These are phyloP conservation scores for Melanogrammus aeglefinus DNA, from an alignment of 2,797 vertebrate species.

Conservation along the genomic window DNA sequence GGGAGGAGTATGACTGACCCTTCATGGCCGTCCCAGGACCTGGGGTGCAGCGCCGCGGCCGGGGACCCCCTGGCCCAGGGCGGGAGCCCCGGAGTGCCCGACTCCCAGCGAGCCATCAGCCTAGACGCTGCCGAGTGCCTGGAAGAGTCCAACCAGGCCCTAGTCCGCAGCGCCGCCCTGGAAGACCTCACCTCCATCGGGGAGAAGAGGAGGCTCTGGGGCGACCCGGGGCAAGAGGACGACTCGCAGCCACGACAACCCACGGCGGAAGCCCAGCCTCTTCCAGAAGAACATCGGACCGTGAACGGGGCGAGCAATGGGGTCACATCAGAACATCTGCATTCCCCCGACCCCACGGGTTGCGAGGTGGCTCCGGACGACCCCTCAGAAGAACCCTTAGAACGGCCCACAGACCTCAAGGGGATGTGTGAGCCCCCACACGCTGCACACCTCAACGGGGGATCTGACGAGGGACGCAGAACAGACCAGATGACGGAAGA, in stretches of 20 bases:
- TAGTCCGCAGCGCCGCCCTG: slow-evolving; percentile 66
- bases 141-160: slow-evolving; percentile 40
- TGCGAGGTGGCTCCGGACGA: slow-evolving; percentile 6
- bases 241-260: slow-evolving; percentile 12
- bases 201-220: slow-evolving; percentile 36
- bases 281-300: neutral
- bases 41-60: neutral
- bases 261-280: slow-evolving; percentile 7
- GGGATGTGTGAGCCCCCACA: slow-evolving; percentile 1
- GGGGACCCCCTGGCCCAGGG: slow-evolving; percentile 17
- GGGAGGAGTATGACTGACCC: slow-evolving; percentile 58
- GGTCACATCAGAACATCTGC: slow-evolving; percentile 7
- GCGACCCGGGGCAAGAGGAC: neutral
- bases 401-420: slow-evolving; percentile 13
- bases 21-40: slow-evolving; percentile 59
- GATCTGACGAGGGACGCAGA: slow-evolving; percentile 27
- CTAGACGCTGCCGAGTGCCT: slow-evolving; percentile 64
- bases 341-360: slow-evolving; percentile 2
- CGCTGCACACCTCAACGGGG: neutral
- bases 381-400: neutral
- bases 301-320: slow-evolving; percentile 3
- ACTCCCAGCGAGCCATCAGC: slow-evolving; percentile 59
- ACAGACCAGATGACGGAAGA: slow-evolving; percentile 39
- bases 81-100: slow-evolving; percentile 43
- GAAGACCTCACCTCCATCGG: slow-evolving; percentile 71